phyloP scores from a whole-genome alignment of 2,113 vertebrate species.

The Halichoerus grypus region DNA sequence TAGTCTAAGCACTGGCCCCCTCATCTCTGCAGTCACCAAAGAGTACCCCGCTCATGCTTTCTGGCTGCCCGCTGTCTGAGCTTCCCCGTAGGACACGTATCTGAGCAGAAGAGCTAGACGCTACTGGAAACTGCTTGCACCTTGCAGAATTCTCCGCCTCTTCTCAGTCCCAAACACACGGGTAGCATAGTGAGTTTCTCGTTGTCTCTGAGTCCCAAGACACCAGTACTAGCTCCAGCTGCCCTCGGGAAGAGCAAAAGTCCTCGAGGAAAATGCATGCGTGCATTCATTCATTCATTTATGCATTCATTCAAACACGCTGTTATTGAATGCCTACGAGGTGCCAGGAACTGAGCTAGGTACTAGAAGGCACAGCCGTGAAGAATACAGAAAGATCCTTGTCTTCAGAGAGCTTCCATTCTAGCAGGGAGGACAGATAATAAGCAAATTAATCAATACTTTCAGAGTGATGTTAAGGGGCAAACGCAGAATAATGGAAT shows the following conservation, averaged over 20 bases:
- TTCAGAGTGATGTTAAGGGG: neutral
- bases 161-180: neutral
- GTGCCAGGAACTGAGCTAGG: neutral
- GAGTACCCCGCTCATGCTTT: neutral
- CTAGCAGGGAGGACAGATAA: neutral
- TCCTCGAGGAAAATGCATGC: neutral
- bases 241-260: neutral
- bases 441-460: neutral
- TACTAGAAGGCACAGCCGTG: neutral
- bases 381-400: neutral
- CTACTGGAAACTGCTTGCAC: neutral
- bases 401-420: neutral
- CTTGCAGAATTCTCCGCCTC: neutral
- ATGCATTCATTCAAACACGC: neutral
- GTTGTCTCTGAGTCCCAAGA: neutral
- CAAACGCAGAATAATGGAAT: neutral
- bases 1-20: neutral
- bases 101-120: neutral
- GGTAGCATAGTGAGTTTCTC: neutral
- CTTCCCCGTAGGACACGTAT: neutral
- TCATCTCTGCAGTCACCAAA: neutral
- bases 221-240: neutral
- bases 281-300: neutral
- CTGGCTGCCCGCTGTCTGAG: neutral
- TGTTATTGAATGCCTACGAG: neutral